Base-by-base conservation (phyloP, 2,888 invertebrate genomes). In the Linyphia triangularis region DNA sequence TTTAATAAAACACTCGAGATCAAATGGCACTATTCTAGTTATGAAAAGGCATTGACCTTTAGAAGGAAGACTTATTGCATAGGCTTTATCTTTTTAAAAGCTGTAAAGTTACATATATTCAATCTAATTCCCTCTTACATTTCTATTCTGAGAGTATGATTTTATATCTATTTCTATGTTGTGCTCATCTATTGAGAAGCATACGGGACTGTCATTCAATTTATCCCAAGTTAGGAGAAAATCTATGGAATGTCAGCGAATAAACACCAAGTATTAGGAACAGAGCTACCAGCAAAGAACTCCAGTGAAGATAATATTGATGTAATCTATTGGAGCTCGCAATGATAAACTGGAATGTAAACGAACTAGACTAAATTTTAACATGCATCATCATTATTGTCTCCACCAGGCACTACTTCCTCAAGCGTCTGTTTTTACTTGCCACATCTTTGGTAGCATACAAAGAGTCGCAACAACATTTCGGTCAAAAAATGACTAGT, bases 401-500 rank as follows among this genome's bases (percentile, higher is more conserved):
- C 22, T 75, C 37, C 51, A 43, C 43, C 65, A 78, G 40, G n/a
- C 59, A 75, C 61, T 88, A 81, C 59, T 73, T 86, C 67, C 51
- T 67, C 37, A 63, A 63, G 33, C 69, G 67, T 77, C 33, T 67
- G 37, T 59, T 78, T 59, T 61, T 24, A 61, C 30, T 75, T 67
- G 75, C 75, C 51, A 82, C 63, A 88, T 83, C 63, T 63, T 88
- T 83, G 61, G 43, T 70, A 69, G 22, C 51, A 40, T 78, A 72
- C 78, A 82, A 83, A 88, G 86, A 81, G 67, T 88, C 28, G 83
- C 67, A 81, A 86, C 83, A 78, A 77, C 70, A 88, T 75, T 85
- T 82, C 51, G 67, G 82, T 63, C 88, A 88, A 69, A 88, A 88
- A 88, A 88, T 83, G 88, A 88, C 88, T 88, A 88, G 88, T 88